Evolutionary conservation across 1,140 invertebrate genomes (phyloP).

Genomic region (Hormaphis cornu): DNA sequence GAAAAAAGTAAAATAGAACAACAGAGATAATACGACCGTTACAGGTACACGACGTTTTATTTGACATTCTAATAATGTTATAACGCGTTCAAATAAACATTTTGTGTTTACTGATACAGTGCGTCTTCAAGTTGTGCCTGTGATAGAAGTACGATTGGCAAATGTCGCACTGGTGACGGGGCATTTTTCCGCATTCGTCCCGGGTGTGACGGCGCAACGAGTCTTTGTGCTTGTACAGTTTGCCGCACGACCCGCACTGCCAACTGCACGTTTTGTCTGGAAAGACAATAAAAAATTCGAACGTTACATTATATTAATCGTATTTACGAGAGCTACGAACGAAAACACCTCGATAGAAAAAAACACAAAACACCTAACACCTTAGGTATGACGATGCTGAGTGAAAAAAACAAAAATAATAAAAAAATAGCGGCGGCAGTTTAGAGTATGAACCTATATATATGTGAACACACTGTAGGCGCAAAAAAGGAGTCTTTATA

Average conservation of each 20-base stretch:
- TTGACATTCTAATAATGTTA: too few relatives aligned
- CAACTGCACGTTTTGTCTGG: background rate
- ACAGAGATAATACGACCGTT: too few relatives aligned
- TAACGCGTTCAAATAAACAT: background rate
- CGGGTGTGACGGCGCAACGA: conserved; percentile 50
- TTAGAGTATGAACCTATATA: too few relatives aligned
- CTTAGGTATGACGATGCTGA: background rate
- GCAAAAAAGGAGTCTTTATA: too few relatives aligned
- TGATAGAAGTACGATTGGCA: conserved; percentile 28
- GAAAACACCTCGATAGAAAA: background rate
- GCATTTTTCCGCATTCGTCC: conserved; percentile 47
- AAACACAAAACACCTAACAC: background rate
- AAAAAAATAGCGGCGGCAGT: background rate
- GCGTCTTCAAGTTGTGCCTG: conserved; percentile 25
- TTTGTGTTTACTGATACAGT: conserved; percentile 29
- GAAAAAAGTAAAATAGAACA: too few relatives aligned
- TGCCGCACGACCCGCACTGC: conserved; percentile 30
- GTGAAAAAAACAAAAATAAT: background rate
- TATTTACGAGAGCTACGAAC: background rate
- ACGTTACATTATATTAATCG: too few relatives aligned
- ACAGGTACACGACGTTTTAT: too few relatives aligned
- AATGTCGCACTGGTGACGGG: conserved; percentile 6
- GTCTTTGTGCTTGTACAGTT: conserved; percentile 46
- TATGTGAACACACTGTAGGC: too few relatives aligned
- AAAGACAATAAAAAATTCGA: background rate